A percentile compares a stretch with the other conserved stretches of the same genome.
phyloP scores from a whole-genome alignment of 2,797 vertebrate genomes.

The Aulostomus chinensis region DNA sequence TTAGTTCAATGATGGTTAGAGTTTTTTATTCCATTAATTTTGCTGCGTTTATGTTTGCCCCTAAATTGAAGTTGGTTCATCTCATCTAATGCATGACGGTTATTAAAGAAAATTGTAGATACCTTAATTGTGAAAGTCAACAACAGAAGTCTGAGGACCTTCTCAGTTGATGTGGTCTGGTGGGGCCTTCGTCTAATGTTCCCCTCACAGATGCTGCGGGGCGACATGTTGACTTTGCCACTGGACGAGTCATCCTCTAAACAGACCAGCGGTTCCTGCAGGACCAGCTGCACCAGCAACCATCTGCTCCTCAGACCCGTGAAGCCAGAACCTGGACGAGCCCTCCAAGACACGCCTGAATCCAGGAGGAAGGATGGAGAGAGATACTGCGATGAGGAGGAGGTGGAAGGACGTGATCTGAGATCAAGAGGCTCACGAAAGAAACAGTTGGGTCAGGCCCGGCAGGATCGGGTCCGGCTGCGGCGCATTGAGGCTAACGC shows the following conservation, averaged over 20 bases:
- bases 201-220: conserved; percentile 11
- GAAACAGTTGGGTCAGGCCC: conserved; percentile 88
- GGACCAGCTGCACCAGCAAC: conserved; percentile 76
- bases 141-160: too few species aligned
- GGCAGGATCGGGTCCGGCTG: conserved; percentile 88
- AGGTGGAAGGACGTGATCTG: conserved; percentile 82
- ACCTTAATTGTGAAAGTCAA: too few species aligned
- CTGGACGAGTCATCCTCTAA: conserved; percentile 86
- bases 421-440: conserved; percentile 86
- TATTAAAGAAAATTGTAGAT: too few species aligned
- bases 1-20: too few species aligned
- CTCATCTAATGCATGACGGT: too few species aligned
- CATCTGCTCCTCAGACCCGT: conserved; percentile 38
- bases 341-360: conserved; percentile 72
- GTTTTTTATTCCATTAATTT: too few species aligned
- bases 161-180: too few species aligned
- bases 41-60: too few species aligned
- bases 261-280: conserved; percentile 86
- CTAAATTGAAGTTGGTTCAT: too few species aligned
- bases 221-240: conserved; percentile 88
- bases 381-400: conserved; percentile 80
- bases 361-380: conserved; percentile 75
- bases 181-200: background rate
- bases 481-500: conserved; percentile 90
- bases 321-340: conserved; percentile 21